phyloP scores from a whole-genome alignment of 1,140 invertebrate species.

The Drosophila ercepeae region DNA sequence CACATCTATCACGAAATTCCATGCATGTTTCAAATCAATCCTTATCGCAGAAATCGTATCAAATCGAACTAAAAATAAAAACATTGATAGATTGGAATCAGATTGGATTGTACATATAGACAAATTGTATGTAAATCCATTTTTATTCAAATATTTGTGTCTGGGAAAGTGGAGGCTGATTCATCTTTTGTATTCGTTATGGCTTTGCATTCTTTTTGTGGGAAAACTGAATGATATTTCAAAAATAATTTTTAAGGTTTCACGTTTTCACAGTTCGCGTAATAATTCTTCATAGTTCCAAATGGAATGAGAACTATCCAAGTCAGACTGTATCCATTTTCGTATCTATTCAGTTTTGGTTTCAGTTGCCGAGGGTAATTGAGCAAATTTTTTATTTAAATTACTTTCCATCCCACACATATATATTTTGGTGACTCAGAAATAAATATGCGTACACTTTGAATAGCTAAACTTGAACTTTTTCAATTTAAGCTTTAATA shows the following conservation, averaged over 20 bases:
- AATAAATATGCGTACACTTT: neutral
- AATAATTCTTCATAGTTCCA: conserved; percentile 23
- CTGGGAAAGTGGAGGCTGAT: neutral
- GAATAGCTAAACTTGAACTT: neutral
- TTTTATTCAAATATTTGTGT: too few species aligned
- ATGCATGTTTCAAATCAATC: neutral
- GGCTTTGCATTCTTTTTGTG: too few species aligned
- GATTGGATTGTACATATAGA: neutral
- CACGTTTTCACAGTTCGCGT: conserved; percentile 34
- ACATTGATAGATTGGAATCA: neutral
- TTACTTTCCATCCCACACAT: too few species aligned
- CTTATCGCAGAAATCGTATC: neutral
- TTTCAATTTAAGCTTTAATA: too few species aligned
- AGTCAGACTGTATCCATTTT: conserved; percentile 10
- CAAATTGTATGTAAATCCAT: neutral
- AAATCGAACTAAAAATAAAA: neutral
- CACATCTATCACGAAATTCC: neutral
- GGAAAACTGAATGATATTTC: too few species aligned
- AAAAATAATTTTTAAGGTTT: too few species aligned
- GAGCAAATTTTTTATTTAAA: conserved; percentile 30
- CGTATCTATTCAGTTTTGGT: conserved; percentile 13
- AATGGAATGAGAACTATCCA: conserved; percentile 13
- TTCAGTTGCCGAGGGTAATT: conserved; percentile 28
- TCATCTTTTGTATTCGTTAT: neutral
- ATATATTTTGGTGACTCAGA: too few species aligned